Conservation (phyloP, 35 echinoderm and acorn worm species). For the Holothuria glaberrima region DNA sequence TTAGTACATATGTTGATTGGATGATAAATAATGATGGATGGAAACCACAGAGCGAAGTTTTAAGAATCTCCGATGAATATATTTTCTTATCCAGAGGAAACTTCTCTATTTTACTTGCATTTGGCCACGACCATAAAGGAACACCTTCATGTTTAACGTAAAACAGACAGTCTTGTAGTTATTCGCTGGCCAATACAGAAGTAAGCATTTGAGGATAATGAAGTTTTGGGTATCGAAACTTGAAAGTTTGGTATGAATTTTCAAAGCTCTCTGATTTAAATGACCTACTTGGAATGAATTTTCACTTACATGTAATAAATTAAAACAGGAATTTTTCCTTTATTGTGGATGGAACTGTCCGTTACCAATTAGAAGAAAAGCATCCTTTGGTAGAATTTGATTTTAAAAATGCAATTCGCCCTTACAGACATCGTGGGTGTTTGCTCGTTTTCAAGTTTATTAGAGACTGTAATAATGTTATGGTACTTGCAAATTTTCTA, state of each 20-base stretch:
- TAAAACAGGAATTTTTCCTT: slow-evolving; percentile 68
- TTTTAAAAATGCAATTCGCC: slow-evolving; percentile 35
- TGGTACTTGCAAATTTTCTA: too few species aligned
- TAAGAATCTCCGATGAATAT: slow-evolving; percentile 59
- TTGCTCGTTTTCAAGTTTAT: slow-evolving; percentile 64
- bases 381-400: slow-evolving; percentile 57
- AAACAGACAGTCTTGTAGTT: slow-evolving; percentile 53
- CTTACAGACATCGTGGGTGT: slow-evolving; percentile 67
- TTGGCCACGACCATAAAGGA: slow-evolving; percentile 37
- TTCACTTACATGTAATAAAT: slow-evolving; percentile 68
- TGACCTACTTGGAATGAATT: slow-evolving; percentile 32
- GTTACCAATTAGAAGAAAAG: slow-evolving; percentile 51
- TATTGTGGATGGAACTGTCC: slow-evolving; percentile 53
- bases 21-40: slow-evolving; percentile 68
- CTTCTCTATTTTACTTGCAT: slow-evolving; percentile 52
- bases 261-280: slow-evolving; percentile 5
- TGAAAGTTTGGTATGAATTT: slow-evolving; percentile 25
- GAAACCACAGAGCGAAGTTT: slow-evolving; percentile 35
- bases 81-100: slow-evolving; percentile 11
- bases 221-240: neutral
- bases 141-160: slow-evolving; percentile 48
- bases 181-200: slow-evolving; percentile 36
- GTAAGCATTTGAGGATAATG: slow-evolving; percentile 46
- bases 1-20: slow-evolving; percentile 67
- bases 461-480: too few species aligned